Percentiles rank a stretch among this genome's conserved stretches.
Conservation (phyloP, 2,113 vertebrate species). For the Felis catus region DNA sequence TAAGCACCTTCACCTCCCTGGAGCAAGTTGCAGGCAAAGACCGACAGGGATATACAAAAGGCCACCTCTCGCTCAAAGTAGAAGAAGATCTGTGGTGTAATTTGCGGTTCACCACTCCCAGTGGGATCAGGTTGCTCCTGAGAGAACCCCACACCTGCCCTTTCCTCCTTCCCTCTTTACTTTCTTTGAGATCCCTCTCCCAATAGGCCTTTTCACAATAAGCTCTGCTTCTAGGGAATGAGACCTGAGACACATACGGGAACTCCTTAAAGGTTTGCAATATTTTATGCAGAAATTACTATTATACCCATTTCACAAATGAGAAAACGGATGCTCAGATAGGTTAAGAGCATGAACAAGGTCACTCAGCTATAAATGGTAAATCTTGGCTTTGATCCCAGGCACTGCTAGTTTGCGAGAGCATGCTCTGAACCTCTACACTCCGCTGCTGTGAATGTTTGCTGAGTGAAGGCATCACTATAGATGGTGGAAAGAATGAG, state of each 20-base stretch:
- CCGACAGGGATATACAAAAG: background rate
- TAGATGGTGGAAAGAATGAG: background rate
- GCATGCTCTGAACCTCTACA: background rate
- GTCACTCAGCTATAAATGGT: background rate
- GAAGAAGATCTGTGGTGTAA: background rate
- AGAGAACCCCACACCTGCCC: fast-evolving
- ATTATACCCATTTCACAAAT: background rate
- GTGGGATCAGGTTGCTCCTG: background rate
- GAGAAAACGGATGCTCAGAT: background rate
- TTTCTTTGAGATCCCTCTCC: background rate
- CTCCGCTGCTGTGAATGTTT: background rate
- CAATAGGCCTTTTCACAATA: background rate
- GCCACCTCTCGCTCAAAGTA: background rate
- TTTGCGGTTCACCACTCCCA: background rate
- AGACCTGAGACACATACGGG: background rate
- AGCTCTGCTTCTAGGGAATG: background rate
- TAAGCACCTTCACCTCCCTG: background rate
- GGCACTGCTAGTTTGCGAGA: background rate
- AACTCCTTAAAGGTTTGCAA: background rate
- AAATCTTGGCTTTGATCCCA: background rate
- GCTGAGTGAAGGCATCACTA: background rate
- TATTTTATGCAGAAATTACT: background rate
- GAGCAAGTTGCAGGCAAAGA: background rate
- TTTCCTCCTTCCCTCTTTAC: background rate
- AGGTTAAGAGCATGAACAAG: background rate